A percentile compares a stretch with the other conserved stretches of the same genome.
These are phyloP conservation scores for Lagopus leucura DNA, from an alignment of 2,113 vertebrate genomes.

Conservation along the genomic window DNA sequence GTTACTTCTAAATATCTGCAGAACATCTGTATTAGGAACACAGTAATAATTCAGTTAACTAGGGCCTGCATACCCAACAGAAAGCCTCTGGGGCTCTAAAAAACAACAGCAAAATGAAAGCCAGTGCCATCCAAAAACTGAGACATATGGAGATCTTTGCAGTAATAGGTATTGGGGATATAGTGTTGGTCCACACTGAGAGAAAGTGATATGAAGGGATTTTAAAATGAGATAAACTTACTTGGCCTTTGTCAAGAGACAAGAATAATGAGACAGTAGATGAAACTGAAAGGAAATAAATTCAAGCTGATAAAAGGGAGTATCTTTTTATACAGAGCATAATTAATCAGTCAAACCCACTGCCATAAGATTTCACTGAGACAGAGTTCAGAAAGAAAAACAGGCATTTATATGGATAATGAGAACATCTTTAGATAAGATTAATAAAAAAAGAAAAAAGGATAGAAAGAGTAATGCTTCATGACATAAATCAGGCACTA, in stretches of 20 bases:
- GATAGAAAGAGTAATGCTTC: neutral
- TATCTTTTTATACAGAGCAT: slow-evolving; percentile 13
- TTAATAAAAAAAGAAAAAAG: neutral
- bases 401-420: slow-evolving; percentile 34
- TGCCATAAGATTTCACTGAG: slow-evolving; percentile 8
- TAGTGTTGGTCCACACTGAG: neutral
- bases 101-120: neutral
- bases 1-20: neutral
- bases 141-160: neutral
- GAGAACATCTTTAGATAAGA: slow-evolving; percentile 37
- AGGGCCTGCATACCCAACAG: neutral
- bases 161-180: neutral
- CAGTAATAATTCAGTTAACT: neutral
- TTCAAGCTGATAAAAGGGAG: slow-evolving; percentile 44
- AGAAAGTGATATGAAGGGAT: neutral
- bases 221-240: slow-evolving; percentile 43
- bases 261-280: slow-evolving; percentile 26
- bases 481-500: neutral
- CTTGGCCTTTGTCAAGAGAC: slow-evolving; percentile 22
- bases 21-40: neutral
- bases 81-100: neutral
- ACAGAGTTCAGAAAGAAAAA: slow-evolving; percentile 38
- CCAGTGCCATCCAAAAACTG: neutral
- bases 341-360: slow-evolving; percentile 44
- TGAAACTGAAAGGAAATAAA: slow-evolving; percentile 51